Evolutionary conservation across 2,797 vertebrate species (phyloP).

Genomic region (Echeneis naucrates): DNA sequence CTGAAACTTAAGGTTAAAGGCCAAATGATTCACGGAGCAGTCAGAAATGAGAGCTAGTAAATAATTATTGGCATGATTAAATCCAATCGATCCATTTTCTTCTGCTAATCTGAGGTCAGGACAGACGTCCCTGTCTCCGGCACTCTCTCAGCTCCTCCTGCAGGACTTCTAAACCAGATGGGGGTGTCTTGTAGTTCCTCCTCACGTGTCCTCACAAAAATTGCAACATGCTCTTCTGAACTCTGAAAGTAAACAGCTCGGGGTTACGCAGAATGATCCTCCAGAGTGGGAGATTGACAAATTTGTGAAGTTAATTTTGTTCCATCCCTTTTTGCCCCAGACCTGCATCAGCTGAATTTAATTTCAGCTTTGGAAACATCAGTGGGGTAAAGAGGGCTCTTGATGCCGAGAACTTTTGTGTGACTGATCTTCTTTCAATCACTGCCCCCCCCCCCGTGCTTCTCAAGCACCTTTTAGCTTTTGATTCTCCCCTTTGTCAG

Average conservation of each 20-base stretch:
- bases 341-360: slow-evolving; percentile 19
- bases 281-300: slow-evolving; percentile 39
- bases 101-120: too few relatives aligned
- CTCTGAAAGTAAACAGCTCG: slow-evolving; percentile 34
- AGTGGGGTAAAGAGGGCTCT: slow-evolving; percentile 42
- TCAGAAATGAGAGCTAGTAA: background rate
- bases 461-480: slow-evolving; percentile 1
- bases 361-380: slow-evolving; percentile 31
- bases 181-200: too few relatives aligned
- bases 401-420: slow-evolving; percentile 16
- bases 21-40: background rate
- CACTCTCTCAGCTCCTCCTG: too few relatives aligned
- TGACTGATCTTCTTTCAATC: slow-evolving; percentile 48
- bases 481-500: slow-evolving; percentile 28
- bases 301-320: slow-evolving; percentile 35
- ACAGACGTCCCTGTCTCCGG: too few relatives aligned
- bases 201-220: background rate
- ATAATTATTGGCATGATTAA: too few relatives aligned
- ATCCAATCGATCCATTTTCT: too few relatives aligned
- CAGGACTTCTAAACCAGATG: too few relatives aligned
- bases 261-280: slow-evolving; percentile 26
- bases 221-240: slow-evolving; percentile 15
- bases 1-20: background rate
- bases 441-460: slow-evolving; percentile 29
- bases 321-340: slow-evolving; percentile 30